phyloP scores from a whole-genome alignment of 2,797 vertebrate genomes.

The Hemitrygon akajei region DNA sequence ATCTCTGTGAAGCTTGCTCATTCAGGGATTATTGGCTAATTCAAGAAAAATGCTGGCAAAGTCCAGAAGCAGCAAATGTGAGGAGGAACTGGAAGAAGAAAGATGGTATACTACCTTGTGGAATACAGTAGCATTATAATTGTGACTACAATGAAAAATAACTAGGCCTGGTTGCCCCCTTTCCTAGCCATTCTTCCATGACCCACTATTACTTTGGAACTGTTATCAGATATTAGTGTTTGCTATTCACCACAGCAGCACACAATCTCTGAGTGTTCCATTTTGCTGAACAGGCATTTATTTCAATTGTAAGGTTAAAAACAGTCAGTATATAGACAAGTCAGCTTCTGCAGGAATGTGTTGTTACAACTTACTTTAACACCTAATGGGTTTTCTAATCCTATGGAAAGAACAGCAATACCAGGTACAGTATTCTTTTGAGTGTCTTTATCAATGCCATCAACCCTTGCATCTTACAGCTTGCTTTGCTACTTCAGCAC shows the following conservation, averaged over 20 bases:
- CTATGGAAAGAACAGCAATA: conserved; percentile 17
- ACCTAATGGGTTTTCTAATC: conserved; percentile 2
- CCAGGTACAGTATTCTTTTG: conserved; percentile 1
- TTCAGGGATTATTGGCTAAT: not conserved
- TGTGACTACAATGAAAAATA: not conserved
- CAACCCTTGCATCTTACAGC: conserved; percentile 16
- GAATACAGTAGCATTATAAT: not conserved
- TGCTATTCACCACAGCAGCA: not conserved
- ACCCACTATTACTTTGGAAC: not conserved
- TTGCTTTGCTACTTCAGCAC: conserved; percentile 30
- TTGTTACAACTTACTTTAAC: conserved; percentile 27
- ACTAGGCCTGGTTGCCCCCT: not conserved
- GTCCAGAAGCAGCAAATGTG: not conserved
- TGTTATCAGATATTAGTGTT: not conserved
- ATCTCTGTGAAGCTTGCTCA: not conserved
- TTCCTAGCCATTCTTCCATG: not conserved
- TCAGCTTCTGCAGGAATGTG: conserved; percentile 6
- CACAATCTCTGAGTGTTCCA: not conserved
- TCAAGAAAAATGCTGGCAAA: conserved; percentile 7
- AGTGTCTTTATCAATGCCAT: conserved; percentile 26
- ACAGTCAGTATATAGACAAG: conserved; percentile 5
- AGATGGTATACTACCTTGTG: not conserved
- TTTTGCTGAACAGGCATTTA: not conserved
- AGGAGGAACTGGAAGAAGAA: not conserved
- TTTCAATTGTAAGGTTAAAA: conserved; percentile 14